A percentile compares a stretch with the other conserved stretches of the same genome.
Conservation (phyloP, 1,140 invertebrate genomes). For the Acromyrmex heyeri region DNA sequence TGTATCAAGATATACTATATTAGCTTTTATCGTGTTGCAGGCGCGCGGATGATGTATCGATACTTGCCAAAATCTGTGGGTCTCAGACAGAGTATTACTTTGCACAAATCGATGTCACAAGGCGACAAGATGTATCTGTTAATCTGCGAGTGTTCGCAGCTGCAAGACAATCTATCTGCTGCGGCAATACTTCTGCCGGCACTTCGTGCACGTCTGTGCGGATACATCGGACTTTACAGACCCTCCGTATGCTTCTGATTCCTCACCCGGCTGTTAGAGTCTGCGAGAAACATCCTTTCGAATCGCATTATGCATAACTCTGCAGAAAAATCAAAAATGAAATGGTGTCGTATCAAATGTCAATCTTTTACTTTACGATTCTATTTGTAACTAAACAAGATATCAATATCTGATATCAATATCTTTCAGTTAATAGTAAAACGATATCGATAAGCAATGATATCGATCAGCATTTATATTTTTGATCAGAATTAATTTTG, state of each 20-base stretch:
- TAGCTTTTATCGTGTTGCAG: conserved; percentile 82
- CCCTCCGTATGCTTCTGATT: conserved; percentile 87
- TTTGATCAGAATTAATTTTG: conserved; percentile 1
- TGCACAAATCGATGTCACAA: conserved; percentile 94
- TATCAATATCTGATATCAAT: background rate
- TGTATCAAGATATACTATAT: background rate
- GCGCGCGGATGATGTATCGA: conserved; percentile 93
- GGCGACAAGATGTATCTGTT: conserved; percentile 95
- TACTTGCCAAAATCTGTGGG: conserved; percentile 95
- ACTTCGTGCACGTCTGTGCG: conserved; percentile 94
- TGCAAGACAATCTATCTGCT: conserved; percentile 94
- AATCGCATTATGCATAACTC: conserved; percentile 22
- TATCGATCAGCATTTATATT: background rate
- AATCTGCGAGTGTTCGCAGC: conserved; percentile 95
- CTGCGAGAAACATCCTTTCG: conserved; percentile 32
- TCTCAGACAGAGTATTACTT: conserved; percentile 93
- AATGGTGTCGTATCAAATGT: conserved; percentile 39
- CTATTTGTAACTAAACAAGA: background rate
- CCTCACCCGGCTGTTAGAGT: conserved; percentile 38
- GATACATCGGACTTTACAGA: conserved; percentile 95
- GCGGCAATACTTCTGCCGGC: conserved; percentile 95
- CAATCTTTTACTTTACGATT: background rate
- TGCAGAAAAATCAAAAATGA: conserved; percentile 34
- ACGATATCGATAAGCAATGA: background rate
- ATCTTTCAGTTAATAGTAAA: background rate